Base-by-base conservation (phyloP, 2,797 vertebrate genomes). In the Sebastes paucispinis region DNA sequence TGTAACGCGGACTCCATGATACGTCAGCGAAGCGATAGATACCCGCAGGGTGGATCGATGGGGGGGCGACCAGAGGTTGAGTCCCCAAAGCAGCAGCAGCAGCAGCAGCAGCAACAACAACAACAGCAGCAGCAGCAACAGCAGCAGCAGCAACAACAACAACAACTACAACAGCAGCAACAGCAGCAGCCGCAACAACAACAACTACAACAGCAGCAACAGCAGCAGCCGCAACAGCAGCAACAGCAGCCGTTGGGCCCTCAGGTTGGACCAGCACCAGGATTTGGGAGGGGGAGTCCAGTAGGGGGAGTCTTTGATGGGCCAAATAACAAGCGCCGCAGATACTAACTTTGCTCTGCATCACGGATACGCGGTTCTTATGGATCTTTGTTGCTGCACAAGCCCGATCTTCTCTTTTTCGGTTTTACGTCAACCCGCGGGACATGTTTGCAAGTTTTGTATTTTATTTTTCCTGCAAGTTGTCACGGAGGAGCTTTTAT, bases 311-410 rank as follows among this genome's bases (percentile, higher is more conserved):
- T 94, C 89, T 98, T 97, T 94, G 98, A 99, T 79, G 97, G 97
- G 81, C 97, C 97, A 90, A 95, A 94, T 88, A 98, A 95, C 95
- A 99, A 98, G 84, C 97, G 97, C n/a, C 96, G 97, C 85, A 96
- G 97, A 95, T 99, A 96, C 81, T 99, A 66, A 92, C 25, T 34
- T 36, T 7, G n/a, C 29, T 43, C 6, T 24, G 5, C 36, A 24
- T 12, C 31, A 4, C 0, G 13, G 34, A 64, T 9, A n/a, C 6
- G 1, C 8, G 1, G 3, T 39, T 69, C 27, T 73, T 12, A 6
- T 16, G 54, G 36, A 65, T 80, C 20, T 74, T 69, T 69, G 22
- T 65, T 66, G 16, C 47, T 4, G 16, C 24, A 18, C 27, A 22
- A 3, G 1, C 24, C 57, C 13, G 11, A 47, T 52, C 14, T 18